Percentiles rank a stretch among this genome's conserved stretches.
Evolutionary conservation across 2,888 invertebrate species (phyloP).

Genomic region (Eucriotettix oculatus): DNA sequence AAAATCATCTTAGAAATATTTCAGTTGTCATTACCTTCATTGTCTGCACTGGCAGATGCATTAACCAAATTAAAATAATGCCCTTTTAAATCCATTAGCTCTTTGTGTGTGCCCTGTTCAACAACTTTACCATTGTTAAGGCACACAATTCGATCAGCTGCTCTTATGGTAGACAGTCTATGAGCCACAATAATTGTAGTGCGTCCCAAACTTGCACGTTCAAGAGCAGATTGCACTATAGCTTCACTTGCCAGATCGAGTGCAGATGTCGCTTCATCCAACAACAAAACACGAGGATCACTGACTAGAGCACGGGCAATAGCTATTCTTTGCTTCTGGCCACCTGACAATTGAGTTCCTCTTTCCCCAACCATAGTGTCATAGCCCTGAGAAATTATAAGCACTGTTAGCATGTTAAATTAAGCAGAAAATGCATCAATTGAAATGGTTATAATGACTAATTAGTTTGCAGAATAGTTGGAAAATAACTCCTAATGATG

Average conservation of each 20-base stretch:
- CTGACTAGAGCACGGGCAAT: slow-evolving; percentile 66
- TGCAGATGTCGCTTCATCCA: slow-evolving; percentile 75
- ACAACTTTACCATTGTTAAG: slow-evolving; percentile 51
- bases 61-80: slow-evolving; percentile 47
- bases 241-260: slow-evolving; percentile 65
- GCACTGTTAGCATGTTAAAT: no score
- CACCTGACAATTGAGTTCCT: slow-evolving; percentile 65
- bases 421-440: no score
- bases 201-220: slow-evolving; percentile 45
- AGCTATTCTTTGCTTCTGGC: slow-evolving; percentile 71
- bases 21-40: neutral
- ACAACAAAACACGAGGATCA: slow-evolving; percentile 51
- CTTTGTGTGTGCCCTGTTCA: slow-evolving; percentile 57
- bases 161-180: slow-evolving; percentile 23
- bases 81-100: slow-evolving; percentile 43
- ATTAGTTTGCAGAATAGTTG: no score
- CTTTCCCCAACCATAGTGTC: slow-evolving; percentile 63
- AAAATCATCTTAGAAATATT: no score
- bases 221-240: slow-evolving; percentile 58
- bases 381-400: slow-evolving; percentile 36
- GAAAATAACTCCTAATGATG: no score
- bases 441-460: no score
- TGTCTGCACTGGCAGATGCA: neutral
- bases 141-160: slow-evolving; percentile 25
- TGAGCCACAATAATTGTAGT: slow-evolving; percentile 30